Evolutionary conservation across 92 coral and sea anemone genomes (phyloP).

Genomic region (Porites rus): DNA sequence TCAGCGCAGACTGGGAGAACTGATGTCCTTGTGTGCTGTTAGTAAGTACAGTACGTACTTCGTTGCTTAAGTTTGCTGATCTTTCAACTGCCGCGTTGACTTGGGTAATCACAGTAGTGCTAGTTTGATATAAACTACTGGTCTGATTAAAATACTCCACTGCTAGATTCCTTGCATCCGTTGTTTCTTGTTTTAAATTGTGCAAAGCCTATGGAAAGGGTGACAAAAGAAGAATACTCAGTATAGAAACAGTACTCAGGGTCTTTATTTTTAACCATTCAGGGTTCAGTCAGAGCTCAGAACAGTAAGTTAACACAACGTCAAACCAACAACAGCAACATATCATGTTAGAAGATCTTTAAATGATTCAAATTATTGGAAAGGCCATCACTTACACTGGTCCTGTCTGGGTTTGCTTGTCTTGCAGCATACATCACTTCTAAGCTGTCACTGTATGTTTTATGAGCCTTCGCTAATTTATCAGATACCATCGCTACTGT

Average conservation of each 20-base stretch:
- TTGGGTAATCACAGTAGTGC: constrained; percentile 64
- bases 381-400: constrained; percentile 13
- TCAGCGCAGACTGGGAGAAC: constrained; percentile 24
- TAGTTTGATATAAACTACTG: constrained; percentile 54
- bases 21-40: constrained; percentile 52
- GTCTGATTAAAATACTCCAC: constrained; percentile 51
- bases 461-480: constrained; percentile 63
- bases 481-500: constrained; percentile 51
- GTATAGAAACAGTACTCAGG: neutral
- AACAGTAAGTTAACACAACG: too few species aligned
- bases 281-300: too few species aligned
- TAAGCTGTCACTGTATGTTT: constrained; percentile 66
- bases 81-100: constrained; percentile 70
- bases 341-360: too few species aligned
- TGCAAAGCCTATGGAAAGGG: constrained; percentile 11
- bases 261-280: too few species aligned
- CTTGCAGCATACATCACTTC: constrained; percentile 40
- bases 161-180: neutral
- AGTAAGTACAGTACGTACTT: constrained; percentile 36
- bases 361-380: too few species aligned
- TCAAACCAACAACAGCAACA: too few species aligned
- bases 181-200: constrained; percentile 11
- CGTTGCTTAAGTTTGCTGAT: constrained; percentile 60
- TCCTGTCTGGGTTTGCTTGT: constrained; percentile 62
- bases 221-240: neutral